Conservation (phyloP, 2,888 invertebrate genomes). For the Xylota segnis region DNA sequence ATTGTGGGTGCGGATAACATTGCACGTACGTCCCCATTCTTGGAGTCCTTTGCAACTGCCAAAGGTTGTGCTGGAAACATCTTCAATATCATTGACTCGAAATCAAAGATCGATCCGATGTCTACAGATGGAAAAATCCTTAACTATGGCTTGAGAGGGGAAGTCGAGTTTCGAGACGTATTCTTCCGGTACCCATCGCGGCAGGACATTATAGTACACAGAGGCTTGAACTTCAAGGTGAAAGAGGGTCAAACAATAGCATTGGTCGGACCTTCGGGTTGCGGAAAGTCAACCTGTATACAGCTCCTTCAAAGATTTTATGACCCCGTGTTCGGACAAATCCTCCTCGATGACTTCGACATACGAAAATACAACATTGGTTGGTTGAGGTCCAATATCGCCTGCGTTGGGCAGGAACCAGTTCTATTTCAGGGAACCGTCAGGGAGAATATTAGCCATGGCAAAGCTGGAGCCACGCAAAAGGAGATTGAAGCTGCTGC, state of each 20-base stretch:
- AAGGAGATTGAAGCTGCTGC: constrained; percentile 90
- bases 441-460: constrained; percentile 89
- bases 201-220: constrained; percentile 89
- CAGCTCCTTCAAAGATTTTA: constrained; percentile 92
- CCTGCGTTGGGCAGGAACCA: constrained; percentile 95
- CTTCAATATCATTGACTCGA: constrained; percentile 90
- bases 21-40: constrained; percentile 90
- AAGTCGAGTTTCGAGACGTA: constrained; percentile 89
- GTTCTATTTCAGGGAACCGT: constrained; percentile 93
- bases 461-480: constrained; percentile 88
- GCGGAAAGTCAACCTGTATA: constrained; percentile 93
- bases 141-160: constrained; percentile 86
- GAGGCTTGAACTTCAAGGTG: constrained; percentile 88
- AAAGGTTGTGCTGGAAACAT: constrained; percentile 90
- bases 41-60: constrained; percentile 90
- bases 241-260: constrained; percentile 90
- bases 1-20: constrained; percentile 92
- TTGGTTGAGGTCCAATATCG: constrained; percentile 91
- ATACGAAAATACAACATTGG: constrained; percentile 88
- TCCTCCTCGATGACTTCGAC: constrained; percentile 87
- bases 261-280: constrained; percentile 90
- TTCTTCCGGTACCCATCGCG: constrained; percentile 92
- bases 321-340: constrained; percentile 87
- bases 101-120: constrained; percentile 90
- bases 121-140: constrained; percentile 88